phyloP scores from a whole-genome alignment of 2,888 invertebrate species.

The Maniola hyperantus region DNA sequence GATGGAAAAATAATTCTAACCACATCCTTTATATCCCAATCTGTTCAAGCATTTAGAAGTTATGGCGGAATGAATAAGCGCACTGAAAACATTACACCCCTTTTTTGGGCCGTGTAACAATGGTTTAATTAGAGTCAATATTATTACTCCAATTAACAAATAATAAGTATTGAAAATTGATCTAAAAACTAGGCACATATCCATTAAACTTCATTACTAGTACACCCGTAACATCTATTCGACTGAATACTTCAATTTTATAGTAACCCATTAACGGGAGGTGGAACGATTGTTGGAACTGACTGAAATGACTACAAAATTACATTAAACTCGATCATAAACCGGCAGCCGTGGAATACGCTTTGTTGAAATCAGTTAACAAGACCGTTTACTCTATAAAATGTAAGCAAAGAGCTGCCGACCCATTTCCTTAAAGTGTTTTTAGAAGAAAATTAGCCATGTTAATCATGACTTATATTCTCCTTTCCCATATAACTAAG shows the following conservation, averaged over 20 bases:
- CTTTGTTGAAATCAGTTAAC: constrained; percentile 30
- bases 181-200: neutral
- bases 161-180: neutral
- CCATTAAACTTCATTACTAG: neutral
- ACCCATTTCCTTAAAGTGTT: neutral
- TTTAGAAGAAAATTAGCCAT: too few species aligned
- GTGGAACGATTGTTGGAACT: constrained; percentile 6
- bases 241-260: constrained; percentile 3
- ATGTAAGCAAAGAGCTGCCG: neutral
- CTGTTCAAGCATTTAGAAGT: too few species aligned
- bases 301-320: constrained; percentile 8
- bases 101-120: too few species aligned
- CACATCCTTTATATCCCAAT: too few species aligned
- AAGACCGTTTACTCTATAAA: constrained; percentile 22
- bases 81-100: too few species aligned
- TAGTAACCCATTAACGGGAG: neutral
- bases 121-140: too few species aligned
- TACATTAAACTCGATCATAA: constrained; percentile 8
- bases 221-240: constrained; percentile 6
- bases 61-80: too few species aligned
- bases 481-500: too few species aligned
- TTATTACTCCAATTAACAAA: too few species aligned
- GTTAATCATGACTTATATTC: too few species aligned
- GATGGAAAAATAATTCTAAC: too few species aligned
- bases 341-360: constrained; percentile 13